Evolutionary conservation across 1,140 invertebrate genomes (phyloP), one percentile per base, ranked within the genome.

Genomic region (Bilobella aurantiaca): DNA sequence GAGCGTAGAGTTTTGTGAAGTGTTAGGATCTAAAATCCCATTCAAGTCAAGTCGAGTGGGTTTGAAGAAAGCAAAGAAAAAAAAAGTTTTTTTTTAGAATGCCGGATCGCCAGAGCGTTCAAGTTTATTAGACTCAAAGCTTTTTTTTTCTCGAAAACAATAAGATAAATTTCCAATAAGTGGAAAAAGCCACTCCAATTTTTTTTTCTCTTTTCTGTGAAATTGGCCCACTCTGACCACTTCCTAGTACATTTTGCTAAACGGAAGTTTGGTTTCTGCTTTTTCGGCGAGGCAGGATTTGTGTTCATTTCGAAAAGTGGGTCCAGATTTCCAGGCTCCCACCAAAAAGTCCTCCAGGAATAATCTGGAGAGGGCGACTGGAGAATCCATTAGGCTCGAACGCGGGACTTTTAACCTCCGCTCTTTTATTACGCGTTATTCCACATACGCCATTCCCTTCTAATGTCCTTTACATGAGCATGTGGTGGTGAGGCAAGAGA

Each of bases 381-480:
- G 49, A 23, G 49, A 53, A 53, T 53, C 49, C 49, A 53, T 53
- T 53, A 53, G 49, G 25, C 23, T 12, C 14, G 25, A 23, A 53
- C 23, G 49, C 49, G 23, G 34, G 49, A 53, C 49, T 53, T 53
- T 53, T 53, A 53, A 53, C 49, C 49, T 53, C 49, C 49, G 49
- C 49, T 53, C 49, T 53, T 53, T 53, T 53, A 53, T 53, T 53
- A 53, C 49, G 49, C 49, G 49, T 53, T 53, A 53, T 53, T 53
- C 49, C 49, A 53, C 49, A 53, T 53, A 53, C 49, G 49, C 49
- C 49, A 53, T 53, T 53, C n/a, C n/a, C n/a, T n/a, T 53, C 49
- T 53, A 16, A 16, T 53, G 49, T 53, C 49, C 14, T 53, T 53
- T 53, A 53, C 49, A 53, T 53, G 49, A 53, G 49, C 49, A 23